Conservation (phyloP, 2,888 invertebrate genomes). For the Tortricodes alternella region DNA sequence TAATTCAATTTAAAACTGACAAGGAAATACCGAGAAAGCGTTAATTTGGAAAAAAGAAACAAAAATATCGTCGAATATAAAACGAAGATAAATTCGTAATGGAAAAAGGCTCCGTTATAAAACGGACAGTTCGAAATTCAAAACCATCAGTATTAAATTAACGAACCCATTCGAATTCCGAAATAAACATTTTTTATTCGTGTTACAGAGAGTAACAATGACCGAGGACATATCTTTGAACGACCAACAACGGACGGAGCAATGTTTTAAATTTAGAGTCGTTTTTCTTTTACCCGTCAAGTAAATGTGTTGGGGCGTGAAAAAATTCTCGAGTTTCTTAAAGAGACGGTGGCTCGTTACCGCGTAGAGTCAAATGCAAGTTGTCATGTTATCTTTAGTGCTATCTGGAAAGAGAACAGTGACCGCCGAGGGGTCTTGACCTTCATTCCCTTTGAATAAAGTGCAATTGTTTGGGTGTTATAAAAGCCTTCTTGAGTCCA, state of each 20-base stretch:
- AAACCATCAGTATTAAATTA: conserved; percentile 16
- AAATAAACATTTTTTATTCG: conserved; percentile 23
- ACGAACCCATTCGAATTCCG: conserved; percentile 12
- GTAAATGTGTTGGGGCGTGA: neutral
- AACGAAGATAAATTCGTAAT: too few species aligned
- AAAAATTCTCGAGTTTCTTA: conserved; percentile 1
- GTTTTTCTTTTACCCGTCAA: neutral
- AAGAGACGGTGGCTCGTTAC: conserved; percentile 2
- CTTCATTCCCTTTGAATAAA: conserved; percentile 13
- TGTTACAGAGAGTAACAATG: conserved; percentile 12
- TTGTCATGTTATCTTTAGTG: conserved; percentile 6
- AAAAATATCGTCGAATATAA: neutral
- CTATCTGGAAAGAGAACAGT: neutral
- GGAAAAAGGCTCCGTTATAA: neutral
- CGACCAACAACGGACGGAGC: too few species aligned
- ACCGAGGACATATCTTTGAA: neutral
- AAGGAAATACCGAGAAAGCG: neutral
- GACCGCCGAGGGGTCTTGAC: conserved; percentile 12
- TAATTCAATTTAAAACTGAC: neutral
- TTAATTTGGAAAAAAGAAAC: neutral
- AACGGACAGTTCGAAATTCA: conserved; percentile 7
- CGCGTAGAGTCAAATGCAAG: neutral
- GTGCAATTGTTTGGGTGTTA: neutral
- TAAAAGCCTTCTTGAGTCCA: too few species aligned
- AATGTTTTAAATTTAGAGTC: conserved; percentile 3